Conservation (phyloP, 2,888 invertebrate species). For the Ryuthela nishihirai region DNA sequence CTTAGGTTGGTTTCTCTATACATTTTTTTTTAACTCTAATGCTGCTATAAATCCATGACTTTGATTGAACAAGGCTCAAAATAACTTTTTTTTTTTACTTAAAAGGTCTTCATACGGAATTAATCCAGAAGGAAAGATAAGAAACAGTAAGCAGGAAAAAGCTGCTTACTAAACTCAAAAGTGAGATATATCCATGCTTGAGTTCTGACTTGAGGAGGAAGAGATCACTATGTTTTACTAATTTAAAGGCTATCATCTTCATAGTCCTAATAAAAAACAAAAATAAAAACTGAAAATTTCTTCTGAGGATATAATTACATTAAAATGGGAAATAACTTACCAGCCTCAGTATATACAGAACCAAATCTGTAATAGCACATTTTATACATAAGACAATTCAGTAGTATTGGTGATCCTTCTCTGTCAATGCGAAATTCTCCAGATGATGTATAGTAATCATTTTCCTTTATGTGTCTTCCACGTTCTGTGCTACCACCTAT, state of each 20-base stretch:
- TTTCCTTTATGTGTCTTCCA: slow-evolving; percentile 92
- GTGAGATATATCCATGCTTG: no score
- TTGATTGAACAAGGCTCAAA: no score
- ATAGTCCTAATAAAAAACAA: neutral
- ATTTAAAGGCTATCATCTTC: neutral
- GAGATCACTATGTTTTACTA: neutral
- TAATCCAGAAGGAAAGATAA: no score
- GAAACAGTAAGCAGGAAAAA: no score
- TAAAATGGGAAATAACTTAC: slow-evolving; percentile 53
- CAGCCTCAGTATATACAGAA: slow-evolving; percentile 90
- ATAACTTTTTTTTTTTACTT: no score
- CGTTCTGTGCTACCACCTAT: slow-evolving; percentile 94
- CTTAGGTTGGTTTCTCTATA: no score
- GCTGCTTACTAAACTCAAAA: no score
- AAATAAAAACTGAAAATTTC: neutral
- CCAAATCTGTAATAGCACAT: slow-evolving; percentile 99
- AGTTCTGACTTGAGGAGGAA: neutral
- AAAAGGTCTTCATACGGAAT: no score
- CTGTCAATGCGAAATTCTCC: slow-evolving; percentile 96
- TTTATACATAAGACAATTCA: slow-evolving; percentile 99
- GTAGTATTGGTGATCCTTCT: slow-evolving; percentile 82
- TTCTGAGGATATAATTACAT: neutral
- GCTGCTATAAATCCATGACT: no score
- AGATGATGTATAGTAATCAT: slow-evolving; percentile 90
- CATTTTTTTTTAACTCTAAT: no score